Conservation (phyloP, 35 echinoderm and acorn worm genomes). For the Stichopus chloronotus region DNA sequence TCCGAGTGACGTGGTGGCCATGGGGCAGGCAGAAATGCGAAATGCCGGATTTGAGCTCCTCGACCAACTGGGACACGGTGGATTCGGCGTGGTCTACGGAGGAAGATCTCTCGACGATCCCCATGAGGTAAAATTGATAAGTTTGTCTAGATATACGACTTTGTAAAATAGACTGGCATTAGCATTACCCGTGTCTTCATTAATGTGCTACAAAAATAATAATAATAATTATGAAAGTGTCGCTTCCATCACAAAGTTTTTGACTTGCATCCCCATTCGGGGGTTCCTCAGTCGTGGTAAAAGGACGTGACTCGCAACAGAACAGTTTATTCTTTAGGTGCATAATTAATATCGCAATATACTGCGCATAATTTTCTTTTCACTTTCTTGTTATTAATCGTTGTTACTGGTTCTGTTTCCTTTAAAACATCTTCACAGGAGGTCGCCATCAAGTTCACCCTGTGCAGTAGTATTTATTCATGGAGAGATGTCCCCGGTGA, state of each 20-base stretch:
- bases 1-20: not conserved
- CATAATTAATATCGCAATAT: not conserved
- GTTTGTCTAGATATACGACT: not conserved
- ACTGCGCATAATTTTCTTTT: not conserved
- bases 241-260: not conserved
- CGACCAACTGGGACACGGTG: slow-evolving; percentile 22
- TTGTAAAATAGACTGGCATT: not conserved
- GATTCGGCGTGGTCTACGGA: slow-evolving; percentile 32
- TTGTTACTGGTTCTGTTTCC: not conserved
- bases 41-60: not conserved
- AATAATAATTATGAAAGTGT: not conserved
- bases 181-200: not conserved
- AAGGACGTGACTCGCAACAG: not conserved
- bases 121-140: not conserved
- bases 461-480: not conserved
- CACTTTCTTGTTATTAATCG: not conserved
- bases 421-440: not conserved
- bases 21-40: not conserved
- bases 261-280: not conserved
- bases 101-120: not conserved
- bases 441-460: slow-evolving; percentile 39
- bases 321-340: not conserved
- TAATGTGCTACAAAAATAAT: not conserved
- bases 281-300: not conserved
- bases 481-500: not conserved